Evolutionary conservation across 2,113 vertebrate species (phyloP), one percentile per base, ranked within the genome.

Genomic region (Otocyon megalotis): DNA sequence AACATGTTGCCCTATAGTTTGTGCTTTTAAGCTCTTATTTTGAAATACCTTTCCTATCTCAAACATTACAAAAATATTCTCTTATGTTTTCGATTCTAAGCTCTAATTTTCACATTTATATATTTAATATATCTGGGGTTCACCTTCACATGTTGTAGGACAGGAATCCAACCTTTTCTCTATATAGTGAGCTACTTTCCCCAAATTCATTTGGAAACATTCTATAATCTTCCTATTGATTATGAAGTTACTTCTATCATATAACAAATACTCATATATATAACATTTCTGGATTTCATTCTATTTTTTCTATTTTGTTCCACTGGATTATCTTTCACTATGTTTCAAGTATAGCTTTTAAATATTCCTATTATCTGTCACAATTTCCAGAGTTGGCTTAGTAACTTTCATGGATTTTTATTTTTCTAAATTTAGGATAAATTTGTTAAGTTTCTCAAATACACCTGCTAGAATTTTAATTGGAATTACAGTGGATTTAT

Each of bases 161-260:
- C 65, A 54, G 26, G 28, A 37, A 79, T 14, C 32, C 86, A 76
- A 48, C 26, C n/a, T 83, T 76, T 90, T 83, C 56, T 94, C 48
- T 76, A 53, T 22, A 65, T 48, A 65, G 77, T n/a, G 14, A 83
- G 32, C 58, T 48, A 43, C 48, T 83, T 43, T n/a, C 20, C 48
- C 48, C 58, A 76, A 48, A 76, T 43, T 90, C n/a, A 94, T 65
- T 56, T 94, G 56, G 58, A 76, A 65, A 90, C 67, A 76, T 83
- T 65, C 58, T 65, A n/a, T 84, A 56, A 76, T 56, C 56, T 83
- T 56, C 26, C 48, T 26, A 63, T 14, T 62, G 56, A 48, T 84
- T 90, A n/a, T 48, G 58, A 85, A 65, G 43, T 77, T 85, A 53
- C 58, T 13, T 63, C 76, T 76, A 76, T 86, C n/a, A 53, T 19